Percentiles rank a stretch among this genome's conserved stretches.
These are phyloP conservation scores for Chrysolophus pictus DNA, from an alignment of 2,797 vertebrate genomes.

Conservation along the genomic window DNA sequence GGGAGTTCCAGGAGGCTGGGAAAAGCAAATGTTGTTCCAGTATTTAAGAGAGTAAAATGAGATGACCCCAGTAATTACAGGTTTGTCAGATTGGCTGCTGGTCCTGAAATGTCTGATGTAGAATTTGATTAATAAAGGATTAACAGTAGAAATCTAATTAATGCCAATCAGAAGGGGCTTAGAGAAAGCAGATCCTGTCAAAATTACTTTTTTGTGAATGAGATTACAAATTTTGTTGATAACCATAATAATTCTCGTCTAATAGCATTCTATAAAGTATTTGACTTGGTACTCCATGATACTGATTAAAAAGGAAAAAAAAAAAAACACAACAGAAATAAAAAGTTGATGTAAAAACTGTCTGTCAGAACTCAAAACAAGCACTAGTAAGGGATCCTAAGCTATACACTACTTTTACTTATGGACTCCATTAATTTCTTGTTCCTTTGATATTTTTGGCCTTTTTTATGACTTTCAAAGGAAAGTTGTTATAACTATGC, in stretches of 20 bases:
- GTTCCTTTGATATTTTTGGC: background rate
- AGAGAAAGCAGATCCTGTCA: slow-evolving; percentile 54
- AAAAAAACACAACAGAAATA: background rate
- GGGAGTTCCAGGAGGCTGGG: slow-evolving; percentile 3
- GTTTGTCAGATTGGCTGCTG: slow-evolving; percentile 31
- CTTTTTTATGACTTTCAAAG: slow-evolving; percentile 14
- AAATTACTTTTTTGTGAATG: slow-evolving; percentile 49
- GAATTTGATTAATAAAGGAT: slow-evolving; percentile 62
- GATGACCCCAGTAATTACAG: slow-evolving; percentile 29
- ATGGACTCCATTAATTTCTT: background rate
- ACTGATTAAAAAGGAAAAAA: slow-evolving; percentile 4
- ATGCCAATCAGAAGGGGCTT: slow-evolving; percentile 38
- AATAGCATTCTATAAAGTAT: slow-evolving; percentile 21
- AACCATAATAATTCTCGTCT: slow-evolving; percentile 33
- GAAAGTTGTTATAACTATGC: background rate
- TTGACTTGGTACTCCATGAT: slow-evolving; percentile 1
- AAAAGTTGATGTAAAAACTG: background rate
- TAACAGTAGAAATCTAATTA: slow-evolving; percentile 53
- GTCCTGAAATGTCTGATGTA: slow-evolving; percentile 24
- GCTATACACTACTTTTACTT: background rate
- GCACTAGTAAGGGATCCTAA: background rate
- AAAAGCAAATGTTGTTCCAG: slow-evolving; percentile 49
- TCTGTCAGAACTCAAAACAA: background rate
- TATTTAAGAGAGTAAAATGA: slow-evolving; percentile 15
- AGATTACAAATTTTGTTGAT: slow-evolving; percentile 57